A percentile compares a stretch with the other conserved stretches of the same genome.
Conservation (phyloP, 1,140 invertebrate genomes). For the Aphelinus certus region DNA sequence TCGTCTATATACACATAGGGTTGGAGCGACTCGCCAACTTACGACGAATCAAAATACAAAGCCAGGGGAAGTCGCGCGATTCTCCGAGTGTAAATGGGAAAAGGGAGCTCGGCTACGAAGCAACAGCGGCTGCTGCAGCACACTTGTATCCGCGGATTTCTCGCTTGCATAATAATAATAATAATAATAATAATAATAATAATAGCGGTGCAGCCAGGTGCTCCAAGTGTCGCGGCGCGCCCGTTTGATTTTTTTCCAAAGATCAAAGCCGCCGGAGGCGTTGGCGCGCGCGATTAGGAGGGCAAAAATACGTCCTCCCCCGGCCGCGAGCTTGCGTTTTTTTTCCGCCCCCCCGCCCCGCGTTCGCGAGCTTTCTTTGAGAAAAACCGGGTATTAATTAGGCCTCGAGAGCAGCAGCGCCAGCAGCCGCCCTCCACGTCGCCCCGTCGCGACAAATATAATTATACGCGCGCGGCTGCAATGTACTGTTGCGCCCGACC, state of each 20-base stretch:
- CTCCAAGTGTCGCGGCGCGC: neutral
- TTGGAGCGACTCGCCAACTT: too few relatives aligned
- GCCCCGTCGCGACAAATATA: neutral
- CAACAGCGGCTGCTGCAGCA: neutral
- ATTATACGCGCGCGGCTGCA: slow-evolving; percentile 6
- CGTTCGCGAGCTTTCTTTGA: neutral
- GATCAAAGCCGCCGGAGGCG: slow-evolving; percentile 33
- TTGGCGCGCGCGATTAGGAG: slow-evolving; percentile 27
- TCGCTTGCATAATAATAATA: too few relatives aligned
- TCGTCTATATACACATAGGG: too few relatives aligned
- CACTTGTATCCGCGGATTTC: too few relatives aligned
- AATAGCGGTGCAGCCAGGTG: neutral
- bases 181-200: too few relatives aligned
- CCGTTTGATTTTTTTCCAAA: slow-evolving; percentile 20
- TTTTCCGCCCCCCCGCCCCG: neutral
- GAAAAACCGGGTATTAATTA: slow-evolving; percentile 25
- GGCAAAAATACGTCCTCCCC: neutral
- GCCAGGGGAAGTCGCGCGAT: too few relatives aligned
- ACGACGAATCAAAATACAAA: too few relatives aligned
- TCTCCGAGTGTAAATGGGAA: neutral
- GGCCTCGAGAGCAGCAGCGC: neutral
- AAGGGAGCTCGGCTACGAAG: slow-evolving; percentile 3
- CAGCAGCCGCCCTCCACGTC: slow-evolving; percentile 1
- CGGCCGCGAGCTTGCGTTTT: neutral
- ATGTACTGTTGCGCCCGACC: too few relatives aligned